Evolutionary conservation across 2,113 vertebrate species (phyloP).

Genomic region (Myiopsitta monachus): DNA sequence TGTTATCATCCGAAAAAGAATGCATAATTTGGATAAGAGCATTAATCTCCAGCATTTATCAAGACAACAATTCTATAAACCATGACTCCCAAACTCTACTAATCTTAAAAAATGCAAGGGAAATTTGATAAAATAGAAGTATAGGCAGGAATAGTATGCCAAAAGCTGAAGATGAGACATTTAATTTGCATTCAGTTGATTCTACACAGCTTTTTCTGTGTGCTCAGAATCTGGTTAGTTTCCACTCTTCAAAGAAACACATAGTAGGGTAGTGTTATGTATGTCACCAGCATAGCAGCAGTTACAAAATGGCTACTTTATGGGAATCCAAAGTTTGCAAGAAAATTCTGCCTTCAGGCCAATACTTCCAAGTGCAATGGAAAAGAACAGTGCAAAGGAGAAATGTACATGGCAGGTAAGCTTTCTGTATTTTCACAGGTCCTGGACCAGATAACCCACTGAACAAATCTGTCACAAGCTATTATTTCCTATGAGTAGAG

Average conservation of each 20-base stretch:
- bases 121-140: conserved; percentile 26
- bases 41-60: conserved; percentile 37
- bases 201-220: neutral
- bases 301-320: neutral
- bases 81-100: neutral
- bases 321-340: neutral
- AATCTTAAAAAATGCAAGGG: conserved; percentile 36
- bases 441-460: neutral
- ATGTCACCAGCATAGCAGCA: neutral
- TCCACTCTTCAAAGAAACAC: neutral
- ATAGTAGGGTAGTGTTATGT: rapidly evolving
- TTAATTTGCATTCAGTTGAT: conserved; percentile 28
- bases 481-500: neutral
- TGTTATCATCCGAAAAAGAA: conserved; percentile 34
- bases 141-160: neutral
- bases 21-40: neutral
- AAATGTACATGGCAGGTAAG: neutral
- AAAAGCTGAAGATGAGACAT: conserved; percentile 12
- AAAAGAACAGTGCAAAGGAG: neutral
- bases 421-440: neutral
- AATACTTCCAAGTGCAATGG: neutral
- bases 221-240: neutral
- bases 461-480: neutral
- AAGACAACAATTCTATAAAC: neutral
- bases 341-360: neutral